These are phyloP conservation scores for Phalanger gymnotis DNA, from an alignment of 2,797 vertebrate genomes.

Conservation along the genomic window DNA sequence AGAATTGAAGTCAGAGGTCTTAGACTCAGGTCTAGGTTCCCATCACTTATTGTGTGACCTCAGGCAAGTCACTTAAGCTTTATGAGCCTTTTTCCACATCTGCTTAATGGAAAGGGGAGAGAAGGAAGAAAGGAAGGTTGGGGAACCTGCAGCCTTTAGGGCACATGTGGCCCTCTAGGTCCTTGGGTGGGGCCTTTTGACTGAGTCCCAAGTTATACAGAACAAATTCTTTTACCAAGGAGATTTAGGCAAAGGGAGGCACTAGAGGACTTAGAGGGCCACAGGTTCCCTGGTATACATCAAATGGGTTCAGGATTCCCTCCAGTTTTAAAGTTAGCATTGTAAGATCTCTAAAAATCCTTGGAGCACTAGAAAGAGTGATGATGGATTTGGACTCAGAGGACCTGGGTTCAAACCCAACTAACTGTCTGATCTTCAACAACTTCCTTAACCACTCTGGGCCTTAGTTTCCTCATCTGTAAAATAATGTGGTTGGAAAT, in stretches of 20 bases:
- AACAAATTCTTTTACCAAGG: too few species aligned
- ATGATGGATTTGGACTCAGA: neutral
- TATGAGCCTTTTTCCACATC: neutral
- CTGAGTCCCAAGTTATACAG: too few species aligned
- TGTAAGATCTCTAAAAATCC: neutral
- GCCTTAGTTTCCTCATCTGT: neutral
- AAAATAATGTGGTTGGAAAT: neutral
- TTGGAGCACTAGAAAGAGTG: neutral
- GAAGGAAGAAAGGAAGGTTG: neutral
- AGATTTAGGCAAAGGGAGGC: too few species aligned
- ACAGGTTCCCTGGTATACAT: neutral
- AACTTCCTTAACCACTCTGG: neutral
- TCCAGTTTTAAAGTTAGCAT: neutral
- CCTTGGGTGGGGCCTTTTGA: too few species aligned
- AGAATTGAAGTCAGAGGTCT: neutral
- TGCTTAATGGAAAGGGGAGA: neutral
- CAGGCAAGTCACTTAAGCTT: neutral
- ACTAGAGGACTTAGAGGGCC: too few species aligned
- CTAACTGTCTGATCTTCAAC: neutral
- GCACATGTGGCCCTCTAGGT: too few species aligned
- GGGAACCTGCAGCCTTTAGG: too few species aligned
- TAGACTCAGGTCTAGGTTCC: neutral
- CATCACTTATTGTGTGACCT: neutral
- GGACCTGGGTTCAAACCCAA: neutral
- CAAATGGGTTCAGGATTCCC: neutral